phyloP scores from a whole-genome alignment of 2,888 invertebrate genomes.

The Patella caerulea region DNA sequence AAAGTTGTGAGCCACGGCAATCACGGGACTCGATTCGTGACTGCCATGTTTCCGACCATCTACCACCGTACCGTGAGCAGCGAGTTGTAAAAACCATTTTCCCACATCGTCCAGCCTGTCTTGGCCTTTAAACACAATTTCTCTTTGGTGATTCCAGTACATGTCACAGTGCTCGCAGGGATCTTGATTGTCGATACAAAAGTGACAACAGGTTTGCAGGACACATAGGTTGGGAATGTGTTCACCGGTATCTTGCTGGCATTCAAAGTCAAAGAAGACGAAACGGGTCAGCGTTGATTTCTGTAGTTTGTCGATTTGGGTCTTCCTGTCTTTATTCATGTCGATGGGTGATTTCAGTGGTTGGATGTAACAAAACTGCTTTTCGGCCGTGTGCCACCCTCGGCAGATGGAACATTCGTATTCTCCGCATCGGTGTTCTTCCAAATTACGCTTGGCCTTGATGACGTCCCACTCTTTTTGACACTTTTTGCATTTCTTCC shows the following conservation, averaged over 20 bases:
- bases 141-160: not conserved
- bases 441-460: too few relatives aligned
- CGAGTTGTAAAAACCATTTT: not conserved
- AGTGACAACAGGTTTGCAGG: not conserved
- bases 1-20: not conserved
- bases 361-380: too few relatives aligned
- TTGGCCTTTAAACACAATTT: not conserved
- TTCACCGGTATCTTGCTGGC: not conserved
- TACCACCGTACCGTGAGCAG: not conserved
- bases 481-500: not conserved
- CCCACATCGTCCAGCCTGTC: not conserved
- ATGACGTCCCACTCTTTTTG: too few relatives aligned
- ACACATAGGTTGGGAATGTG: constrained; percentile 3
- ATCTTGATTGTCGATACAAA: not conserved
- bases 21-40: not conserved
- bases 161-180: not conserved
- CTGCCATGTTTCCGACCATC: not conserved
- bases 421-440: too few relatives aligned
- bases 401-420: too few relatives aligned
- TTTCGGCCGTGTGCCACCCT: too few relatives aligned
- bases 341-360: not conserved
- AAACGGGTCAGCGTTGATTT: not conserved
- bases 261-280: constrained; percentile 1
- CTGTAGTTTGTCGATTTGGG: not conserved
- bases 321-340: not conserved